A percentile compares a stretch with the other conserved stretches of the same genome.
These are phyloP conservation scores for Chromobotia macracanthus DNA, from an alignment of 2,797 vertebrate genomes.

Conservation along the genomic window DNA sequence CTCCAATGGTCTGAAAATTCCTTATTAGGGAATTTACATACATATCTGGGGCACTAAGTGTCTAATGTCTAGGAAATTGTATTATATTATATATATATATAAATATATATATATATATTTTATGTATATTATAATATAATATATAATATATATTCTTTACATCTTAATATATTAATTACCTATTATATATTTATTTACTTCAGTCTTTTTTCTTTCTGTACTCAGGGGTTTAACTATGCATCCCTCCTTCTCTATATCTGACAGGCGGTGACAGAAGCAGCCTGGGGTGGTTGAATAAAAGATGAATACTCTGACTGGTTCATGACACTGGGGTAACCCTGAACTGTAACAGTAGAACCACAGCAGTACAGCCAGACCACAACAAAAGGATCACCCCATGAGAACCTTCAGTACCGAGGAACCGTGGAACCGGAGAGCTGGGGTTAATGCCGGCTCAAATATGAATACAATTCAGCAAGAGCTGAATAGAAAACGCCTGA, in stretches of 20 bases:
- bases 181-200: slow-evolving; percentile 46
- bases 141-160: not conserved
- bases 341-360: slow-evolving; percentile 53
- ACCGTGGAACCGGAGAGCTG: slow-evolving; percentile 11
- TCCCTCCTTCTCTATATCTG: slow-evolving; percentile 36
- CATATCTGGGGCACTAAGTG: not conserved
- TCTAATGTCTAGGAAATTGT: too few species aligned
- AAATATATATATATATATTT: not conserved
- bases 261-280: slow-evolving; percentile 53
- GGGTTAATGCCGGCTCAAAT: slow-evolving; percentile 39
- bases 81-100: too few species aligned
- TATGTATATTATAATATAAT: too few species aligned
- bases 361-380: slow-evolving; percentile 39
- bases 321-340: slow-evolving; percentile 53
- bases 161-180: slow-evolving; percentile 7
- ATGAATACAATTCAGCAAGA: slow-evolving; percentile 39
- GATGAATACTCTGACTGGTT: slow-evolving; percentile 49
- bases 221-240: slow-evolving; percentile 41
- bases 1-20: not conserved
- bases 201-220: slow-evolving; percentile 34
- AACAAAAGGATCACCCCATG: slow-evolving; percentile 47
- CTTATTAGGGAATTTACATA: not conserved
- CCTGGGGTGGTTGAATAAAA: slow-evolving; percentile 54
- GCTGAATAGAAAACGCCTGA: slow-evolving; percentile 37
- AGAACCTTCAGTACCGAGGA: slow-evolving; percentile 37